Conservation (phyloP, 2,888 invertebrate genomes). For the Cheiracanthium punctorium region DNA sequence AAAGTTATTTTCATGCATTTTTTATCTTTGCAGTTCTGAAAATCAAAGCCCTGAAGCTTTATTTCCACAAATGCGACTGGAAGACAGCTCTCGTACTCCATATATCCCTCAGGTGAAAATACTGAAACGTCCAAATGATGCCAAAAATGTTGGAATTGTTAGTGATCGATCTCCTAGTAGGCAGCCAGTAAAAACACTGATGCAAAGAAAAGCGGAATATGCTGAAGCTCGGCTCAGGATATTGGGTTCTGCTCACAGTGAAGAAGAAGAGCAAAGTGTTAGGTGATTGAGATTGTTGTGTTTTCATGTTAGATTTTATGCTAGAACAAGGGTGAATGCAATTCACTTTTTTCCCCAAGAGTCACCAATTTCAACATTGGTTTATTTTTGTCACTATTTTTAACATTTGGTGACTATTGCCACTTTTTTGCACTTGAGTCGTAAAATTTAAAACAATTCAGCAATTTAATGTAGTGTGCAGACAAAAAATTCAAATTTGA, state of each 20-base stretch:
- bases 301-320: too few relatives aligned
- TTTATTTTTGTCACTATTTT: too few relatives aligned
- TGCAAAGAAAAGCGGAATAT: slow-evolving; percentile 92
- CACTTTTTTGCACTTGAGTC: too few relatives aligned
- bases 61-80: slow-evolving; percentile 55
- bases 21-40: slow-evolving; percentile 57
- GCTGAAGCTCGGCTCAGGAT: slow-evolving; percentile 93
- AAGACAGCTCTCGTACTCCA: slow-evolving; percentile 61
- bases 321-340: too few relatives aligned
- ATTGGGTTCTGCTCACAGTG: slow-evolving; percentile 84
- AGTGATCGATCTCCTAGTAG: slow-evolving; percentile 70
- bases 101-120: slow-evolving; percentile 70
- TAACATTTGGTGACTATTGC: too few relatives aligned
- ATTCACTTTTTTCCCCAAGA: too few relatives aligned
- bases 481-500: too few relatives aligned
- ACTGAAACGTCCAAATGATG: slow-evolving; percentile 70
- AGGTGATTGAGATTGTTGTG: slow-evolving; percentile 22
- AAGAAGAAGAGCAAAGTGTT: slow-evolving; percentile 60
- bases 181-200: slow-evolving; percentile 77
- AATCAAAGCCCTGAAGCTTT: slow-evolving; percentile 31
- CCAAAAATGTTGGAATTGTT: slow-evolving; percentile 28
- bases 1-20: background rate
- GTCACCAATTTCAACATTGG: too few relatives aligned
- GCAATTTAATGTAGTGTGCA: too few relatives aligned
- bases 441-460: too few relatives aligned